Conservation (phyloP, 1,140 invertebrate species). For the Musca domestica region DNA sequence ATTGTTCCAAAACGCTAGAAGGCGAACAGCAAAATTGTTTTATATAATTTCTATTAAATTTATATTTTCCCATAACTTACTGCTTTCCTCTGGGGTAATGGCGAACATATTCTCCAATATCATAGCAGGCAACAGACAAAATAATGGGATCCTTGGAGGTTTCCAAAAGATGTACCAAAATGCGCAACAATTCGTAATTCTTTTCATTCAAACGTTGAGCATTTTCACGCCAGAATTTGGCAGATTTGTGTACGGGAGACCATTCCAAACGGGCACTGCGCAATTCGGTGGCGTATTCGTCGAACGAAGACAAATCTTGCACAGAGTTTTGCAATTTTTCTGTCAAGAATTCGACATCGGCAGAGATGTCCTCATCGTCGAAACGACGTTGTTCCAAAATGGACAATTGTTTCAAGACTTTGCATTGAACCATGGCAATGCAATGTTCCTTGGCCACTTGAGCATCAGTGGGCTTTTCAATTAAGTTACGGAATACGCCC, state of each 20-base stretch:
- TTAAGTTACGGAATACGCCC: conserved; percentile 96
- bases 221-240: conserved; percentile 99
- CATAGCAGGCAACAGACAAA: conserved; percentile 95
- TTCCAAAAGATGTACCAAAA: conserved; percentile 87
- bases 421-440: conserved; percentile 97
- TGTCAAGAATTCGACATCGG: conserved; percentile 91
- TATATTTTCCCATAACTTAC: conserved; percentile 62
- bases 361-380: conserved; percentile 95
- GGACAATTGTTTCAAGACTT: conserved; percentile 95
- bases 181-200: conserved; percentile 95
- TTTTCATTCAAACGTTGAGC: conserved; percentile 94
- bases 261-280: conserved; percentile 81
- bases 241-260: conserved; percentile 99
- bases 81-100: conserved; percentile 98
- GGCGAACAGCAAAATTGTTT: conserved; percentile 25
- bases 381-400: conserved; percentile 95
- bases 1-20: conserved; percentile 91
- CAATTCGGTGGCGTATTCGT: conserved; percentile 97
- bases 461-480: conserved; percentile 92
- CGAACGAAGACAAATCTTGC: conserved; percentile 96
- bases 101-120: conserved; percentile 99
- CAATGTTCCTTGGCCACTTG: conserved; percentile 93
- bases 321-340: conserved; percentile 92
- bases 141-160: conserved; percentile 90
- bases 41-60: no score